phyloP scores from a whole-genome alignment of 2,797 vertebrate species.

The Sciurus carolinensis region DNA sequence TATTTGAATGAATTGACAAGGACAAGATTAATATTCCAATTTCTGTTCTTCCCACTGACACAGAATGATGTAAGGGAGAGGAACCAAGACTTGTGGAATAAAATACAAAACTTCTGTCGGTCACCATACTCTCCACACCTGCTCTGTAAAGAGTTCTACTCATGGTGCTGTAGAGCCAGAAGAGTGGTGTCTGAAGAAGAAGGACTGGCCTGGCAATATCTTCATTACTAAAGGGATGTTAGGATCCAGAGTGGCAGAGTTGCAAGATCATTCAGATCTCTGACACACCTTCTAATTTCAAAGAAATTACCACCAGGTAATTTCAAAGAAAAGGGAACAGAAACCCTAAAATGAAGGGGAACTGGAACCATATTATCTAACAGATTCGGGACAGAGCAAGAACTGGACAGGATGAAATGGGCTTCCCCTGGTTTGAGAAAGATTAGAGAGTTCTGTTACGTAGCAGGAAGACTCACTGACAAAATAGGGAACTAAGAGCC shows the following conservation, averaged over 20 bases:
- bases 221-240: neutral
- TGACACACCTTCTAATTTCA: neutral
- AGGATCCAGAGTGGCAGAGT: neutral
- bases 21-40: neutral
- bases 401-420: neutral
- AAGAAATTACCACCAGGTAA: conserved; percentile 1
- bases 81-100: neutral
- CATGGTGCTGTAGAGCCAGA: neutral
- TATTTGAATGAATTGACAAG: neutral
- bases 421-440: conserved; percentile 5
- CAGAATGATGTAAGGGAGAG: neutral
- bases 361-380: neutral
- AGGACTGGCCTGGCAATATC: neutral
- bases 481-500: neutral
- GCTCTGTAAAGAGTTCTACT: neutral
- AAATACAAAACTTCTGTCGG: neutral
- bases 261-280: neutral
- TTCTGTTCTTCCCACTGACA: neutral
- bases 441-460: neutral
- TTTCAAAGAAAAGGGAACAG: conserved; percentile 51
- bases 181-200: neutral
- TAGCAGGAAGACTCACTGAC: conserved; percentile 1
- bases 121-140: neutral
- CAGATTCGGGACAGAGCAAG: neutral
- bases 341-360: neutral